Evolutionary conservation across 2,888 invertebrate species (phyloP).

Genomic region (Sarcophaga carnaria): DNA sequence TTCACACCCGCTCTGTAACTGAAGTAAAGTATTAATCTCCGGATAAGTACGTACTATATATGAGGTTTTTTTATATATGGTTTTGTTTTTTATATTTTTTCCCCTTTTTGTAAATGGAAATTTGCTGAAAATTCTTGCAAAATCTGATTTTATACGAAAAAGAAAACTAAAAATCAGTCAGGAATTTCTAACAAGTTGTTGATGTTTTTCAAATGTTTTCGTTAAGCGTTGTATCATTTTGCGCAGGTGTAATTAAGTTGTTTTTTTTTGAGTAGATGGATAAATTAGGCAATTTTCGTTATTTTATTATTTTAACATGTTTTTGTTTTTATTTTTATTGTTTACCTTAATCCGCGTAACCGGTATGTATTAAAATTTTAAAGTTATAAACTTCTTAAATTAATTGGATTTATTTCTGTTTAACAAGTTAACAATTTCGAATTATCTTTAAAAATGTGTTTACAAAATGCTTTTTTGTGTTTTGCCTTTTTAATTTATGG

Average conservation of each 20-base stretch:
- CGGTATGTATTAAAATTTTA: slow-evolving; percentile 40
- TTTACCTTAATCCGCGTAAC: background rate
- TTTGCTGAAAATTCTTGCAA: too few relatives aligned
- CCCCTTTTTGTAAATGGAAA: too few relatives aligned
- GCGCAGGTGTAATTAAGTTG: background rate
- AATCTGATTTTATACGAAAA: too few relatives aligned
- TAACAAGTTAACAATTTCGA: background rate
- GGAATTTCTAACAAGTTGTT: too few relatives aligned
- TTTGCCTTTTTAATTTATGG: slow-evolving; percentile 16
- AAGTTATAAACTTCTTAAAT: background rate
- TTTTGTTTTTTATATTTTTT: too few relatives aligned
- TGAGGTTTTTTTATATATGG: too few relatives aligned
- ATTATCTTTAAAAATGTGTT: background rate
- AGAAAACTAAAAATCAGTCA: too few relatives aligned
- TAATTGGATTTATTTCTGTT: slow-evolving; percentile 19
- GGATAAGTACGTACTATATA: too few relatives aligned
- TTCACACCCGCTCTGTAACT: too few relatives aligned
- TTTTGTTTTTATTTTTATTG: background rate
- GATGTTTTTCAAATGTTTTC: background rate
- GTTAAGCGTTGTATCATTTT: background rate
- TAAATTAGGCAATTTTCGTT: slow-evolving; percentile 12
- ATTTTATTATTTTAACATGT: slow-evolving; percentile 6
- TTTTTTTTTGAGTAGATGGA: background rate
- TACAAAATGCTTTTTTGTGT: background rate
- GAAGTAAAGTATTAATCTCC: too few relatives aligned